Evolutionary conservation across 2,888 invertebrate species (phyloP), one percentile per base, ranked within the genome.

Genomic region (Shargacucullia verbasci): DNA sequence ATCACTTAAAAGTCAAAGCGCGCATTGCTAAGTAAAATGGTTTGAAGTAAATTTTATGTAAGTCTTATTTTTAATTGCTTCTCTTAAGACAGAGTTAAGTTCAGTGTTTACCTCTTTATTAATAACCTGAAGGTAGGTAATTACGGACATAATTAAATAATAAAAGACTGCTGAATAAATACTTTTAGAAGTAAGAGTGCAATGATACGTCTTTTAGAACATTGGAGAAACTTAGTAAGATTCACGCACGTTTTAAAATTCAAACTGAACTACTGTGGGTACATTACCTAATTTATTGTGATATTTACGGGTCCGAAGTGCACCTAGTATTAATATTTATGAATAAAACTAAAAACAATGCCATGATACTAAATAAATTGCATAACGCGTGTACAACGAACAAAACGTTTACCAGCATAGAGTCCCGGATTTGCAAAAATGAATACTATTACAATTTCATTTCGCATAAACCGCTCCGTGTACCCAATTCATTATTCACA

Each of bases 391-490:
- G 57, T 39, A 48, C 48, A 59, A 53, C 45, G 14, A 52, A 55
- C 41, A 13, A 59, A 72, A 62, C 41, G 38, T 60, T 63, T 67
- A 62, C 67, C 40, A 55, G 41, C 53, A 70, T 59, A 70, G 38
- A 37, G 45, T 47, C 29, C 46, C 57, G 69, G n/a, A 71, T 72
- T 67, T 60, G 67, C 70, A 73, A 65, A 78, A 76, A 72, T 72
- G 59, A 75, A 79, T 75, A 73, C 69, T 65, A 77, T 71, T 75
- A 70, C 66, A 67, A 57, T 73, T 69, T 65, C 65, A 63, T 67
- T 72, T 58, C 65, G 46, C 59, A 48, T 62, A 62, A 68, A 63
- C 52, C 48, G 44, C 43, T 50, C 31, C 53, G 33, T 15, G 12
- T 46, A 50, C 49, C 50, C 44, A 34, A 56, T 48, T 50, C 44